Conservation (phyloP, 2,113 vertebrate species). For the Xiphophorus maculatus region DNA sequence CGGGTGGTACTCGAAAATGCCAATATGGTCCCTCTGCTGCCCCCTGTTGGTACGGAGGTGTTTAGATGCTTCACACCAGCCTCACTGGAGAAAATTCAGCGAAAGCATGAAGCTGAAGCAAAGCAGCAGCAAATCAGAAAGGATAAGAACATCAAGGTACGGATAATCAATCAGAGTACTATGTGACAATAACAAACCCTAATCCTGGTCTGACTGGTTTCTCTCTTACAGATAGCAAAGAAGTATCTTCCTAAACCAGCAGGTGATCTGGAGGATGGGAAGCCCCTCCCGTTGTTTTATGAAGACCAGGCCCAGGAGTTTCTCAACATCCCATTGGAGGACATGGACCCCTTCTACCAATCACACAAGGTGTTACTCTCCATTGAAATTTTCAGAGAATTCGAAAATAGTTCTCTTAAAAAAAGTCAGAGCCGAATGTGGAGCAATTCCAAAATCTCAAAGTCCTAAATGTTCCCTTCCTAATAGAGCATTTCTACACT, state of each 20-base stretch:
- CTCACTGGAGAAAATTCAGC: conserved; percentile 55
- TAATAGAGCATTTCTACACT: too few relatives aligned
- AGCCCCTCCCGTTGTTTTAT: conserved; percentile 69
- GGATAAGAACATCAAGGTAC: conserved; percentile 59
- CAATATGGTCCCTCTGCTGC: conserved; percentile 57
- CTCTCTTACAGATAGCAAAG: conserved; percentile 51
- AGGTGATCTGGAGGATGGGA: conserved; percentile 67
- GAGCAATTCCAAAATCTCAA: too few relatives aligned
- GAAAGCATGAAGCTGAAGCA: conserved; percentile 30
- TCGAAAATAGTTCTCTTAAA: too few relatives aligned
- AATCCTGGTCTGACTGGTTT: neutral
- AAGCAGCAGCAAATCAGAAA: conserved; percentile 37
- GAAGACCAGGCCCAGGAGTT: conserved; percentile 60
- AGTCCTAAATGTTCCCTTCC: too few relatives aligned
- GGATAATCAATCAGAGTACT: neutral
- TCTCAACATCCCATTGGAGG: conserved; percentile 67
- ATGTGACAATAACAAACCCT: neutral
- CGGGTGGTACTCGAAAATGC: conserved; percentile 24
- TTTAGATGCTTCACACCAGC: conserved; percentile 53
- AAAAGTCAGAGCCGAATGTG: too few relatives aligned
- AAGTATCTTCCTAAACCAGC: conserved; percentile 59
- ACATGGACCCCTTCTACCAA: conserved; percentile 72
- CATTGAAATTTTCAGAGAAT: neutral
- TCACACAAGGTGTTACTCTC: conserved; percentile 58
- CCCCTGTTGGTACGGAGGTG: conserved; percentile 61